Base-by-base conservation (phyloP, 2,113 vertebrate species). In the Gracilinanus agilis region DNA sequence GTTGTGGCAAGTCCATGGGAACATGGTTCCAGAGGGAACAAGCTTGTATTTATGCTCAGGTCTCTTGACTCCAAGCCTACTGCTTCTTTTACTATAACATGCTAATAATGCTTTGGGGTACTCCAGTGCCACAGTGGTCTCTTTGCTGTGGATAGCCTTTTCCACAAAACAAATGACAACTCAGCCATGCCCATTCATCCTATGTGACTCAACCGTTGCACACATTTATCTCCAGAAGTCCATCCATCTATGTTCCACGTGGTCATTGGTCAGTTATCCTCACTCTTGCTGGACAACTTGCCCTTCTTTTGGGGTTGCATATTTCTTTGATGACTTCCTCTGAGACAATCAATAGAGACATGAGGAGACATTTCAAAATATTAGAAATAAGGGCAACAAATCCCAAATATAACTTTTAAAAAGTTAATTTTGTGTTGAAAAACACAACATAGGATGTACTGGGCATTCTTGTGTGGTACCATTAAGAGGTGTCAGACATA, bases 281-380 rank as follows among this genome's bases (percentile, higher is more conserved):
- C 19, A 40, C 19, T 83, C 19, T 83, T 75, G 4, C 34, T 75
- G 2, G 19, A 40, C 5, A 21, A 75, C 67, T 75, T n/a, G 1
- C n/a, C 19, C 2, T 83, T 83, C 7, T 23, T 23, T 40, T 83
- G 13, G 67, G 7, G 67, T 83, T 83, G 19, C 23, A 95, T 92
- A 58, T 56, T 54, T 40, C 25, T 92, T 95, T 89, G 90, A 95
- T 90, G 89, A 13, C 61, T 40, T 92, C 54, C 53, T 94, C 25
- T 67, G 44, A 54, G 49, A 75, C n/a, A 34, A 75, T n/a, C 34
- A n/a, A 61, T 49, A 61, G 61, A 75, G 34, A 75, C 34, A 75
- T n/a, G 61, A 75, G 34, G 34, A 75, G 3, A 75, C 61, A 75
- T 75, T n/a, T 13, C 61, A 75, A n/a, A 75, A 75, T 7, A 5